Conservation (phyloP, 1,140 invertebrate species). For the Chrysoperla carnea region DNA sequence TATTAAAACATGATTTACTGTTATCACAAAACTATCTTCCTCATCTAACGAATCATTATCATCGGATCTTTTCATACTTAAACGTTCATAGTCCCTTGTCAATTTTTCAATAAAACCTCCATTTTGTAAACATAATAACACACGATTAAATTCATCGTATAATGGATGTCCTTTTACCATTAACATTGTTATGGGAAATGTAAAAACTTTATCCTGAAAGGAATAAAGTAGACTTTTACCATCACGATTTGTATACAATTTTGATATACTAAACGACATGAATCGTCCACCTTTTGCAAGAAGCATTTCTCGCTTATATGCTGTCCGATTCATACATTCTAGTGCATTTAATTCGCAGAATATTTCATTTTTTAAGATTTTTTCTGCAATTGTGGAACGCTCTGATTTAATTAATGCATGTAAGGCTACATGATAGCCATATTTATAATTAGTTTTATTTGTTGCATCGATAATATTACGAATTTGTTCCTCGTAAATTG, state of each 20-base stretch:
- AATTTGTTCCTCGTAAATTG: not conserved
- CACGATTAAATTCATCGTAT: not conserved
- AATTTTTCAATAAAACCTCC: not conserved
- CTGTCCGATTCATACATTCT: not conserved
- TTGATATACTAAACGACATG: not conserved
- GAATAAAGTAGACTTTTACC: not conserved
- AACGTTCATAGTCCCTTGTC: not conserved
- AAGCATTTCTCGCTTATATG: not conserved
- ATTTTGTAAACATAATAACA: not conserved
- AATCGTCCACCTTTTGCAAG: not conserved
- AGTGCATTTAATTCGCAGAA: not conserved
- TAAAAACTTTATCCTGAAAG: not conserved
- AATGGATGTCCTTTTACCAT: not conserved
- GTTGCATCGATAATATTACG: not conserved
- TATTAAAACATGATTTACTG: not conserved
- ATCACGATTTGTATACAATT: not conserved
- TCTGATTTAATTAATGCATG: not conserved
- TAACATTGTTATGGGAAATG: not conserved
- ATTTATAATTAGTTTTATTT: not conserved
- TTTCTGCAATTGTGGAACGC: not conserved
- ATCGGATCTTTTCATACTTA: not conserved
- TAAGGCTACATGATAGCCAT: not conserved
- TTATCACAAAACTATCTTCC: not conserved
- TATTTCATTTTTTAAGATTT: not conserved
- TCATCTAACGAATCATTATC: not conserved